A percentile compares a stretch with the other conserved stretches of the same genome.
Evolutionary conservation across 2,113 vertebrate species (phyloP).

Genomic region (Psilopsiagon aymara): DNA sequence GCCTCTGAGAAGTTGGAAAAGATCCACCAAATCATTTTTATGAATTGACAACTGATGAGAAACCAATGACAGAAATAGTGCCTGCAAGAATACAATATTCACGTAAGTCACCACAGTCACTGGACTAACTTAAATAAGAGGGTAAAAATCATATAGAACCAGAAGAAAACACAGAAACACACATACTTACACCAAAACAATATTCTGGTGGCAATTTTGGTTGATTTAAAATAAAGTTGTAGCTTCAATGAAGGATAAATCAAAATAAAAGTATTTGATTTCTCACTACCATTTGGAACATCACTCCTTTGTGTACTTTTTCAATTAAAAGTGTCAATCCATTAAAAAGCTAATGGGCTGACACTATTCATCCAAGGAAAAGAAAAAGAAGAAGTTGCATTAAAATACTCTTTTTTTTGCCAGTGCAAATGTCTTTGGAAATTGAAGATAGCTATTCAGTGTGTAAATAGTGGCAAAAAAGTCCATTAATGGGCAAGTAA

Average conservation of each 20-base stretch:
- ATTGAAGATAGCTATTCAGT: not conserved
- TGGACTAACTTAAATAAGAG: not conserved
- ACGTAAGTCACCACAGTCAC: not conserved
- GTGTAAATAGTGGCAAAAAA: not conserved
- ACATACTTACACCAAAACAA: not conserved
- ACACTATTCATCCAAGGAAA: not conserved
- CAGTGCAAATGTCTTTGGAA: not conserved
- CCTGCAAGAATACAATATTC: not conserved
- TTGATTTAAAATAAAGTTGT: not conserved
- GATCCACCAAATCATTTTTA: rapidly evolving
- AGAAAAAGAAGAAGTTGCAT: not conserved
- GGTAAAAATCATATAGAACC: not conserved
- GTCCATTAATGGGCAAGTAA: not conserved
- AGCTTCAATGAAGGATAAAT: not conserved
- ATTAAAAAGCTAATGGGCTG: not conserved
- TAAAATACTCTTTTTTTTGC: not conserved
- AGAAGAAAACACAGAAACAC: not conserved
- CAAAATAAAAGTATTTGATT: not conserved
- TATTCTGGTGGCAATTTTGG: not conserved
- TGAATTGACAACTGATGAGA: not conserved
- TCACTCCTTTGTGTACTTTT: not conserved
- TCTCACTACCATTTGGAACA: not conserved
- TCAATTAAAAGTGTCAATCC: not conserved
- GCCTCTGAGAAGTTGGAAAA: not conserved
- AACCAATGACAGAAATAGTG: not conserved